Base-by-base conservation (phyloP, 2,797 vertebrate species). In the Morus bassanus region DNA sequence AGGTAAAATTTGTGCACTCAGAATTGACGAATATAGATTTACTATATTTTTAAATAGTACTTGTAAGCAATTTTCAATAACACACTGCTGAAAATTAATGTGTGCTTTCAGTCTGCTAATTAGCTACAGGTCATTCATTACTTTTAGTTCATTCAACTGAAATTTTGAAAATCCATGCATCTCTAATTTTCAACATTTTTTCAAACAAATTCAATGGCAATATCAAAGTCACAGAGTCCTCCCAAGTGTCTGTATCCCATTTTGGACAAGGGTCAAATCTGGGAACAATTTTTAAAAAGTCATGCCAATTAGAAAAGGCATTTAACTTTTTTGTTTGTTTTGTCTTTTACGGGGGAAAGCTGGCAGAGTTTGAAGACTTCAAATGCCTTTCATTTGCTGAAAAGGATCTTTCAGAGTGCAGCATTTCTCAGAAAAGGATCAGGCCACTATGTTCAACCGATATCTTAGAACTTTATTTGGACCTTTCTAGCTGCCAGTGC, bases 241-340 rank as follows among this genome's bases (percentile, higher is more conserved):
- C 67, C 69, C 54, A 53, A 67, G 33, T 6, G 15, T 51, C n/a
- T 68, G 65, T 27, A 57, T 46, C 46, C 65, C n/a, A 61, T 86
- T 90, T 59, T 86, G 57, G 24, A 69, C n/a, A 72, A 80, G 18
- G 6, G 14, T 43, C 22, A 74, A 67, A 16, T 46, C 35, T 85
- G 45, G 30, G 37, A 90, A 86, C 45, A 93, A 50, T 83, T 78
- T 95, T 65, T 35, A n/a, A 83, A 84, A 82, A 84, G 31, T 5
- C 53, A 50, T 19, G 25, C 4, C 31, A 94, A 67, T 60, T 79
- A 12, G 57, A 72, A 80, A 85, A 69, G 11, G 1, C 46, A n/a
- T 27, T 80, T 69, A 76, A 82, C 2, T 24, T 59, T 61, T 79
- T 23, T 30, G 11, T 67, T 93, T 64, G 9, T 22, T 87, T 87